phyloP scores from a whole-genome alignment of 2,797 vertebrate species.

The Alcedo quadribrachys region DNA sequence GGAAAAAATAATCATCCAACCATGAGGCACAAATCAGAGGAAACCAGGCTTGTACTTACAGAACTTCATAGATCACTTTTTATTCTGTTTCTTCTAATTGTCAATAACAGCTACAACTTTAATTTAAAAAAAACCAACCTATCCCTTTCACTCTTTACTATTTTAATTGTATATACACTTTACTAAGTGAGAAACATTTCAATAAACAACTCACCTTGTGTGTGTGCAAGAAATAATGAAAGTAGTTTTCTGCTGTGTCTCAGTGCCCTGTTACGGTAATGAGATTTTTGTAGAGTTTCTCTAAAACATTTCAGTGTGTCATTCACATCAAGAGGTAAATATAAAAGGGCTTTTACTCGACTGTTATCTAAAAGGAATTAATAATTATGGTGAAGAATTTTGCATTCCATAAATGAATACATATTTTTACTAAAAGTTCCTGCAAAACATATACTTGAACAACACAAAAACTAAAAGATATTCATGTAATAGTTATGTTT shows the following conservation, averaged over 20 bases:
- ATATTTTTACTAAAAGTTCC: not conserved
- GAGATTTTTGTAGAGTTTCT: conserved; percentile 82
- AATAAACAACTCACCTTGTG: conserved; percentile 76
- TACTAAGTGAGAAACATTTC: not conserved
- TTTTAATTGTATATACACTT: not conserved
- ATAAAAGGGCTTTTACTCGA: conserved; percentile 78
- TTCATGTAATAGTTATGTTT: not conserved
- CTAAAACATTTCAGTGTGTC: conserved; percentile 87
- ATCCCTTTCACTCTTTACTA: not conserved
- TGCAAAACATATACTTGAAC: not conserved
- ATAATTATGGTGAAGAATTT: not conserved
- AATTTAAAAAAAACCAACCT: not conserved
- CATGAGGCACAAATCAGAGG: not conserved
- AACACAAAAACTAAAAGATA: not conserved
- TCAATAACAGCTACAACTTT: not conserved
- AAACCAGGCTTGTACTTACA: not conserved
- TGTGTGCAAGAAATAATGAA: conserved; percentile 83
- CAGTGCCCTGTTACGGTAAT: conserved; percentile 80
- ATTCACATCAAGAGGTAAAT: conserved; percentile 88
- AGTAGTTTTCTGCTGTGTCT: conserved; percentile 89
- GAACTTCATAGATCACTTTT: not conserved
- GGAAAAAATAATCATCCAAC: not conserved
- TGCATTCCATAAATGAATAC: not conserved
- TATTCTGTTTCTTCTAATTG: not conserved
- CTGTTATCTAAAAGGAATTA: conserved; percentile 74